These are phyloP conservation scores for Beaufortia kweichowensis DNA, from an alignment of 2,113 vertebrate genomes.

Conservation along the genomic window DNA sequence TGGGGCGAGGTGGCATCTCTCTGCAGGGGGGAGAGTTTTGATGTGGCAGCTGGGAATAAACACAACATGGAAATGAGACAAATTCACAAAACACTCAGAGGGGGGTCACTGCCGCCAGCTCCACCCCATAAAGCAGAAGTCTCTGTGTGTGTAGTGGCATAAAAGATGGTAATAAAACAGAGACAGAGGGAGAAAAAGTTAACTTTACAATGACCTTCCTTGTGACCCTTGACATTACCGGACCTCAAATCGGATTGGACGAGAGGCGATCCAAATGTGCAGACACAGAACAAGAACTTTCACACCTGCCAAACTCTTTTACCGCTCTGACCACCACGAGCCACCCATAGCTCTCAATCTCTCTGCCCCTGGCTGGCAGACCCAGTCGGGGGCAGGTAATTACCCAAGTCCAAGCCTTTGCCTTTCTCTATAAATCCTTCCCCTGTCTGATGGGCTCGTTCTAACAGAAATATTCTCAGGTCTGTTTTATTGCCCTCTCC, in stretches of 20 bases:
- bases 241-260: no score
- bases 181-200: conserved; percentile 57
- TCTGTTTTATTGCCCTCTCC: conserved; percentile 5
- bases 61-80: conserved; percentile 62
- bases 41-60: conserved; percentile 66
- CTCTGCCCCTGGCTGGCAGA: conserved; percentile 14
- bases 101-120: conserved; percentile 61
- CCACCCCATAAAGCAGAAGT: conserved; percentile 60
- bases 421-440: conserved; percentile 34
- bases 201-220: no score
- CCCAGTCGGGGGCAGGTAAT: conserved; percentile 23
- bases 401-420: conserved; percentile 30
- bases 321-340: conserved; percentile 37
- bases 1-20: conserved; percentile 45
- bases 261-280: not conserved
- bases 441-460: conserved; percentile 4
- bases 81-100: conserved; percentile 61
- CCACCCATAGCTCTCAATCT: conserved; percentile 25
- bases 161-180: conserved; percentile 64
- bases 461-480: conserved; percentile 12
- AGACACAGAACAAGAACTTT: not conserved
- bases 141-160: conserved; percentile 12
- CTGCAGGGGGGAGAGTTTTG: conserved; percentile 57
- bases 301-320: conserved; percentile 21
- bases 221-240: no score